A percentile compares a stretch with the other conserved stretches of the same genome.
phyloP scores from a whole-genome alignment of 53 echinoderm and acorn worm species.

The Echinarachnius parma region DNA sequence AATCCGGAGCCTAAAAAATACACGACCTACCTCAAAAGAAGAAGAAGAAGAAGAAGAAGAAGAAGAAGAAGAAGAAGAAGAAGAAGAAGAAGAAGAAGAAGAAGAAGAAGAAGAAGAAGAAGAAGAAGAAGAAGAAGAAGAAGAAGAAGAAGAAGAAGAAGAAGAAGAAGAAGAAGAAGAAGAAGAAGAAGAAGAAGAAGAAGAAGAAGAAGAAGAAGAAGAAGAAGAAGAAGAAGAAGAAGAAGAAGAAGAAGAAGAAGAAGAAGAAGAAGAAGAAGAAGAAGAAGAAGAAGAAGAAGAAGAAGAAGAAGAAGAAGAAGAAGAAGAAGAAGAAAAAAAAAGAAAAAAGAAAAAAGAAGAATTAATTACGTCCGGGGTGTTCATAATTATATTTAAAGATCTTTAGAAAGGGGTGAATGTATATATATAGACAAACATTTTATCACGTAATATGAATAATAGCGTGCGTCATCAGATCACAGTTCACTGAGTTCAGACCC shows the following conservation, averaged over 20 bases:
- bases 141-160: constrained; percentile 5
- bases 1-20: too few relatives aligned
- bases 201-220: constrained; percentile 27
- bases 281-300: constrained; percentile 27
- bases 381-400: too few relatives aligned
- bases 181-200: constrained; percentile 23
- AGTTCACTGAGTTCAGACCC: too few relatives aligned
- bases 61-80: constrained; percentile 6
- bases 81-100: constrained; percentile 5
- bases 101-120: constrained; percentile 6
- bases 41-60: background rate
- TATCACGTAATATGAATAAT: too few relatives aligned
- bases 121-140: constrained; percentile 6
- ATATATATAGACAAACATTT: too few relatives aligned
- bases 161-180: constrained; percentile 6
- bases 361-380: too few relatives aligned
- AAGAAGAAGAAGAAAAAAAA: constrained; percentile 27
- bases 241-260: constrained; percentile 27
- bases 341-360: too few relatives aligned
- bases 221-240: constrained; percentile 27
- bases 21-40: too few relatives aligned
- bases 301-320: constrained; percentile 27
- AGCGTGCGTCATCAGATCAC: too few relatives aligned
- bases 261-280: constrained; percentile 27
- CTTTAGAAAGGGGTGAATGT: too few relatives aligned